Evolutionary conservation across 2,797 vertebrate species (phyloP).

Genomic region (Buceros bicornis): DNA sequence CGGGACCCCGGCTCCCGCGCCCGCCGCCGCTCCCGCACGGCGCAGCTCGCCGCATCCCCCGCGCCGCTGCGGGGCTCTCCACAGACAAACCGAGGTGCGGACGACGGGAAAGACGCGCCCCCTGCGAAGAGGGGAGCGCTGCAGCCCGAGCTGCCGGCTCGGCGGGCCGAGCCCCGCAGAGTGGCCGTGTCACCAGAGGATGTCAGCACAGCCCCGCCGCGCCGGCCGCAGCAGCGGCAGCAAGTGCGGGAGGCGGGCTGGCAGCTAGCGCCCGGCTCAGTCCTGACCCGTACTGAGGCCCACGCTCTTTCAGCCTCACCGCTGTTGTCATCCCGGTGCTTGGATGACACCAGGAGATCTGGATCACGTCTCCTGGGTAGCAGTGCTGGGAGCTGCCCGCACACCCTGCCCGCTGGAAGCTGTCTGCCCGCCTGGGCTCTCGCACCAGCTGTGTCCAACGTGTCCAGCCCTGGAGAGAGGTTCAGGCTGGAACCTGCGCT

Average conservation of each 20-base stretch:
- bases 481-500: not conserved
- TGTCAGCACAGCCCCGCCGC: not conserved
- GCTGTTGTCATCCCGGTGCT: fast-evolving
- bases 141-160: not conserved
- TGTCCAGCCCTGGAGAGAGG: fast-evolving
- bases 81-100: not conserved
- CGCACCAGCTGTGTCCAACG: fast-evolving
- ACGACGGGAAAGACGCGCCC: too few relatives aligned
- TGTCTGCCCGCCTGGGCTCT: not conserved
- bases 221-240: too few relatives aligned
- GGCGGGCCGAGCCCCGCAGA: not conserved
- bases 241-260: too few relatives aligned
- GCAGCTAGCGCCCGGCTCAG: too few relatives aligned
- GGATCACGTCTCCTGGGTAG: fast-evolving
- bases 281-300: not conserved
- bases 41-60: not conserved
- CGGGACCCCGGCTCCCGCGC: fast-evolving
- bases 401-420: not conserved
- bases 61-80: not conserved
- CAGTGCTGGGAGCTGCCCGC: not conserved
- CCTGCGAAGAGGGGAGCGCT: not conserved
- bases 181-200: not conserved
- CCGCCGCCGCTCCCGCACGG: not conserved
- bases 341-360: not conserved
- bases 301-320: fast-evolving